Base-by-base conservation (phyloP, 1,140 invertebrate genomes). In the Psix sp. region DNA sequence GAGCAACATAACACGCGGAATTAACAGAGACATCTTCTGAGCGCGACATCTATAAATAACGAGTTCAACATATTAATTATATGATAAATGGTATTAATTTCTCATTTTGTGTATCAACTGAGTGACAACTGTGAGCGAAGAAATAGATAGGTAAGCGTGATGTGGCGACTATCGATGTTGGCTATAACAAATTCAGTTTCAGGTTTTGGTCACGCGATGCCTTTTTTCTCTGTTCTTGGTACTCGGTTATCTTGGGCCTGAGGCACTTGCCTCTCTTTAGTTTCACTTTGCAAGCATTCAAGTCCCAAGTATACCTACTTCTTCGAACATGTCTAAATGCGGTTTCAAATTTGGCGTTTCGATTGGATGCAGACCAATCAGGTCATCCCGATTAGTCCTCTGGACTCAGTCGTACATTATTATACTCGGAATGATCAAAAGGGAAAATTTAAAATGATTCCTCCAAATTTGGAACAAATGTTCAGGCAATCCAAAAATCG, bases 151-250 rank as follows among this genome's bases (percentile, higher is more conserved):
- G 65, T 45, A 62, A 72, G 49, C 48, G 65, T 78, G 76, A 74
- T 72, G 70, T 72, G 42, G 35, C 63, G 38, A 63, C 68, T 54
- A 71, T 71, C 60, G 67, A 52, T 46, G 76, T 76, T 70, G 65
- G 76, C 67, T 76, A 74, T 66, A 78, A 60, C 21, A 56, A 75
- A 75, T 78, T 78, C 74, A 67, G 74, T 75, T 79, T 79, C 77
- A 79, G 77, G 77, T 79, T 78, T 76, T 71, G 75, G 77, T 79
- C 77, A 79, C 77, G 77, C 77, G 62, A 77, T 77, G 75, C 48
- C 72, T 77, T 77, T 78, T 77, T 79, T 79, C 77, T 78, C 74
- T 71, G 71, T 79, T 79, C 77, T 67, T 73, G 66, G 77, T 77
- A 79, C 75, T 71, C 77, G 77, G 77, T 79, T 77, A 79, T 79